Percentiles rank a stretch among this genome's conserved stretches.
These are phyloP conservation scores for Crambe crambe DNA, from an alignment of 37 sponge, comb jelly and placozoan genomes.

Conservation along the genomic window DNA sequence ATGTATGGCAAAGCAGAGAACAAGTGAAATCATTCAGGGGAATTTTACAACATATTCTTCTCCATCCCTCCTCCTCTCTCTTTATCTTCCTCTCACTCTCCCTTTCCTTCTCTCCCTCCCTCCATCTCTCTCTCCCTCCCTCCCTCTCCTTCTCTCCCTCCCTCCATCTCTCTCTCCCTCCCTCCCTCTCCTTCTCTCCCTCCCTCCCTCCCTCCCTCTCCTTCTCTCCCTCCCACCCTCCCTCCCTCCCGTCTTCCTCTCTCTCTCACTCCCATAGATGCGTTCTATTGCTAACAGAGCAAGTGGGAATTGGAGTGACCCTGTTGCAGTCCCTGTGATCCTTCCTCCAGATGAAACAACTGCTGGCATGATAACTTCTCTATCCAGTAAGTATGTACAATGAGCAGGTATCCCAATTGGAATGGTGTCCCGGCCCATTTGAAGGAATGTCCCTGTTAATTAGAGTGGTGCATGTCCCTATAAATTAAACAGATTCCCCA, in stretches of 20 bases:
- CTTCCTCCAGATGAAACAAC: neutral
- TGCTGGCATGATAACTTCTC: no score
- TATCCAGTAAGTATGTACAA: no score
- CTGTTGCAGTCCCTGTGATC: neutral
- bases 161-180: neutral
- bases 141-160: neutral
- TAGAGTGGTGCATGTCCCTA: no score
- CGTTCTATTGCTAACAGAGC: neutral
- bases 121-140: neutral
- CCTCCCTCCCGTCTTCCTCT: conserved; percentile 1
- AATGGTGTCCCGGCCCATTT: no score
- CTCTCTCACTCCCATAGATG: conserved; percentile 1
- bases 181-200: neutral
- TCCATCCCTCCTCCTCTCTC: neutral
- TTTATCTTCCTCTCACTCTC: conserved; percentile 1
- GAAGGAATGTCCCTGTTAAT: no score
- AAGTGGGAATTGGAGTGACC: conserved; percentile 1
- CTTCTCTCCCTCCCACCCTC: conserved; percentile 9
- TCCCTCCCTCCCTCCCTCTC: neutral
- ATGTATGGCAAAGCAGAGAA: no score
- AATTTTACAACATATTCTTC: neutral
- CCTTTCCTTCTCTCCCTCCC: conserved; percentile 4
- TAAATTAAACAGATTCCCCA: no score
- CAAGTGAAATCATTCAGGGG: no score
- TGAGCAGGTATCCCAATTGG: no score